Evolutionary conservation across 2,113 vertebrate species (phyloP), one percentile per base, ranked within the genome.

Genomic region (Cololabis saira): DNA sequence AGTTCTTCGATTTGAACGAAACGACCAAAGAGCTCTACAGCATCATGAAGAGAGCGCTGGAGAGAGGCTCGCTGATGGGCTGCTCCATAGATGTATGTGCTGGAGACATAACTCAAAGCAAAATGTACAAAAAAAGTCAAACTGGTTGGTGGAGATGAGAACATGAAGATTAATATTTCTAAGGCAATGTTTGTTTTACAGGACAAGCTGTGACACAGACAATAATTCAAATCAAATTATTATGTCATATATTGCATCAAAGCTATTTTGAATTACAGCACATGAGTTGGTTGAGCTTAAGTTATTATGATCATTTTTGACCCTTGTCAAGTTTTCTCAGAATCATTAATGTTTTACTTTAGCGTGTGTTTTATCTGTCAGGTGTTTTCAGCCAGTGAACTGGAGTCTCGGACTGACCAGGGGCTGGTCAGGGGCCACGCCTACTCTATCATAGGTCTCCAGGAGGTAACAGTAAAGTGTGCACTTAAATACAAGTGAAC

Each of bases 41-140:
- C 78, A 98, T 98, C 82, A 95, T 99, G 96, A 98, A 83, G 88
- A 98, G 98, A 74, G 97, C 96, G 2, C 92, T 94, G 69, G 93
- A 96, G 71, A 95, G 97, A 90, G 97, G 97, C 27, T 98, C 97
- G 1, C 96, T 99, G 64, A 97, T 99, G 95, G 97, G 97, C 81
- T 96, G 96, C 84, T 96, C 97, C 67, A 98, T 99, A 79, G 98
- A 99, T 67, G 98, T 99, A 85, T 94, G 95, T 93, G 52, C 12
- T 12, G 9, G 40, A 21, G 12, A 60, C 62, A 55, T 30, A 4
- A 10, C 7, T 53, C 24, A 5, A 40, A 13, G 30, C 2, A 19
- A 40, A 27, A 27, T 27, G 24, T 27, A 27, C 14, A n/a, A 27
- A 21, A n/a, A 30, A 16, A 33, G 5, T 3, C 12, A 21, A 47